These are phyloP conservation scores for Ceramica pisi DNA, from an alignment of 2,888 invertebrate species.

Conservation along the genomic window DNA sequence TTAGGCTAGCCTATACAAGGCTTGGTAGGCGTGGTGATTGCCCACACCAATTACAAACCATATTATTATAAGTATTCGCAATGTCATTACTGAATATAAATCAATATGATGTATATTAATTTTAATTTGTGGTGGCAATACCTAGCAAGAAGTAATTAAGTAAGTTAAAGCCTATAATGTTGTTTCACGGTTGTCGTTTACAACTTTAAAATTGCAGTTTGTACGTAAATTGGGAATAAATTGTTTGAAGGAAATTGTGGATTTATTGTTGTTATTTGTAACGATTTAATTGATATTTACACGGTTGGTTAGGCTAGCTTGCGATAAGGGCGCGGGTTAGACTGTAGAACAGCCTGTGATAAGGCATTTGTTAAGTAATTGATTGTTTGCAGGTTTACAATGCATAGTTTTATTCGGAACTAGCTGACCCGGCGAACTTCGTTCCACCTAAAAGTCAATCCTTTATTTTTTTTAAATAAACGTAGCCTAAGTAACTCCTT, in stretches of 20 bases:
- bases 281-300: constrained; percentile 42
- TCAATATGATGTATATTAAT: constrained; percentile 64
- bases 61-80: constrained; percentile 63
- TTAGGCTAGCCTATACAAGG: constrained; percentile 60
- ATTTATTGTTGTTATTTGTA: constrained; percentile 46
- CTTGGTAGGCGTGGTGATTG: constrained; percentile 58
- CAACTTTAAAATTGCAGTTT: constrained; percentile 45
- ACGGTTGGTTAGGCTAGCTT: constrained; percentile 8
- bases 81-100: constrained; percentile 68
- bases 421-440: too few species aligned
- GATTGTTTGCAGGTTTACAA: background rate
- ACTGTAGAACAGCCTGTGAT: constrained; percentile 1
- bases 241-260: constrained; percentile 22
- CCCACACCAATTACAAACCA: constrained; percentile 64
- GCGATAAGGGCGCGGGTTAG: constrained; percentile 24
- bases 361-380: constrained; percentile 13
- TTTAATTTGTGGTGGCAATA: constrained; percentile 62
- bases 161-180: constrained; percentile 47
- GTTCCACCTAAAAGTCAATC: too few species aligned
- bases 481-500: too few species aligned
- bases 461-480: too few species aligned
- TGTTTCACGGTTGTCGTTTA: constrained; percentile 45
- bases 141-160: constrained; percentile 58
- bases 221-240: constrained; percentile 36
- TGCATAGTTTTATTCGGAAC: background rate